Evolutionary conservation across 2,113 vertebrate genomes (phyloP), one percentile per base, ranked within the genome.

Genomic region (Scalopus aquaticus): DNA sequence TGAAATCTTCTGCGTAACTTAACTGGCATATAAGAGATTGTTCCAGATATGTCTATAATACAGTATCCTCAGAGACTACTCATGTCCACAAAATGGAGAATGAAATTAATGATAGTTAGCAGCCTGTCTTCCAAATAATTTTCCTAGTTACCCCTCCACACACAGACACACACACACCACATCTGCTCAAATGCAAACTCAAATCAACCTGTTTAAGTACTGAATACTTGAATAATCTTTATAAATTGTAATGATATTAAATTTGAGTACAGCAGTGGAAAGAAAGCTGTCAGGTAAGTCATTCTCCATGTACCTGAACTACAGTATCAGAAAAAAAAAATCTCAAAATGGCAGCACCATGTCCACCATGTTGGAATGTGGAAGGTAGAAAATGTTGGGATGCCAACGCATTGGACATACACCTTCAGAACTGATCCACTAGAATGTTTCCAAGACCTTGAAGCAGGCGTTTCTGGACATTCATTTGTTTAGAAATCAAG

Each of bases 391-490:
- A 39, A 58, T 73, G 19, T 49, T 60, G 28, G 46, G 73, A n/a
- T 62, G n/a, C 28, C 37, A 10, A 49, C 15, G 5, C 0, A 0
- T 1, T 22, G 54, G 6, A 12, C 0, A 5, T 22, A 9, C 16
- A 13, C 35, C 73, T 69, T 90, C 30, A n/a, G 16, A 70, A 58
- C 7, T 32, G 6, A 46, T 51, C 32, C 37, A 69, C 16, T 13
- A 78, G 9, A 19, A 16, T 8, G 6, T 83, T 51, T 86, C 6
- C 10, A 12, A 70, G 78, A 83, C 60, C 74, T 77, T 35, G 22
- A 92, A 51, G 54, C 72, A 90, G 60, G 76, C 95, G 67, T 81
- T 93, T 73, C 78, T 54, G 80, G 96, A 76, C 35, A 92, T 58
- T 90, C 32, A 72, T 67, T 89, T 93, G 78, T 91, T 74, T 90